Percentiles rank a stretch among this genome's conserved stretches.
These are phyloP conservation scores for Lampris megalopsis DNA, from an alignment of 2,113 vertebrate species.

Conservation along the genomic window DNA sequence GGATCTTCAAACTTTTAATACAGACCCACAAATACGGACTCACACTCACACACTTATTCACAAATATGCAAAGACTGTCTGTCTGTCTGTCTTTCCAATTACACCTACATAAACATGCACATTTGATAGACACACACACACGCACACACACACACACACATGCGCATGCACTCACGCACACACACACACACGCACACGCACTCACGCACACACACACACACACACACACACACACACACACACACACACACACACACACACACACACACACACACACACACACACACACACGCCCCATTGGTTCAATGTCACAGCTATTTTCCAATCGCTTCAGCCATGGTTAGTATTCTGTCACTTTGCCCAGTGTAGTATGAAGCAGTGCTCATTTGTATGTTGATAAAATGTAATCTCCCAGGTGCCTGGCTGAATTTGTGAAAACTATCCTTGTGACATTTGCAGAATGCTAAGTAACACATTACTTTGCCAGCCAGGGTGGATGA, in stretches of 20 bases:
- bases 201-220: background rate
- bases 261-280: conserved; percentile 20
- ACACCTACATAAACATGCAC: background rate
- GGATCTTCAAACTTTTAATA: background rate
- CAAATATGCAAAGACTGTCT: background rate
- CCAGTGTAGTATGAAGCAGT: conserved; percentile 61
- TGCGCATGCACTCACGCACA: background rate
- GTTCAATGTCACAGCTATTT: conserved; percentile 53
- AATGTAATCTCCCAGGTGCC: conserved; percentile 75
- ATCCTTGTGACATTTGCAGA: conserved; percentile 79
- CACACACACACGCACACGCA: conserved; percentile 4
- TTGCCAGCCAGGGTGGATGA: conserved; percentile 23
- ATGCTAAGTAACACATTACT: conserved; percentile 67
- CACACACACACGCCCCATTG: conserved; percentile 6
- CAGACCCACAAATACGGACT: background rate
- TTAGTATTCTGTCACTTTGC: conserved; percentile 64
- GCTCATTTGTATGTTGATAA: conserved; percentile 81
- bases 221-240: background rate
- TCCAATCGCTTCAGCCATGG: conserved; percentile 45
- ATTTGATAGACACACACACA: background rate
- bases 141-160: background rate
- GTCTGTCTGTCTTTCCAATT: background rate
- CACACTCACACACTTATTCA: conserved; percentile 1
- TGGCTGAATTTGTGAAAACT: conserved; percentile 68
- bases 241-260: background rate